These are phyloP conservation scores for Ceratitis capitata DNA, from an alignment of 1,140 invertebrate genomes.

Conservation along the genomic window DNA sequence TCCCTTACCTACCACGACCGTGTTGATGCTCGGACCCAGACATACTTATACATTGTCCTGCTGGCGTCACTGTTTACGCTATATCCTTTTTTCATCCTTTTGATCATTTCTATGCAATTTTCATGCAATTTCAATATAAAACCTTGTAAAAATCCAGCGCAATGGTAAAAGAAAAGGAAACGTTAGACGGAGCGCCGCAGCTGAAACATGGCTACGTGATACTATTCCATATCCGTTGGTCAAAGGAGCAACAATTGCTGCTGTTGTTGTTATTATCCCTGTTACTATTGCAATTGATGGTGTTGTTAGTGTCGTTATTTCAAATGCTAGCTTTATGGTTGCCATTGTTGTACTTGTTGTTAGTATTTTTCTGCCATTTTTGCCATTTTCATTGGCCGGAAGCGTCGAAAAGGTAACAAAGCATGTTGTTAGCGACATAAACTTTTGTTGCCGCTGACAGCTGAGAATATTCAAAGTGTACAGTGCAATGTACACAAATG, in stretches of 20 bases:
- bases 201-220: conserved; percentile 15
- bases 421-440: conserved; percentile 24
- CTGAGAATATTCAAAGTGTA: conserved; percentile 19
- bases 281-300: not conserved
- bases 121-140: conserved; percentile 31
- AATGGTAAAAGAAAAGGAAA: not conserved
- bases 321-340: not conserved
- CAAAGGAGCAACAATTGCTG: not conserved
- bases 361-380: not conserved
- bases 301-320: not conserved
- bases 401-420: conserved; percentile 38
- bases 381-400: not conserved
- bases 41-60: not conserved
- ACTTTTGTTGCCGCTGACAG: conserved; percentile 11
- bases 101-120: conserved; percentile 21
- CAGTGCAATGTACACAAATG: not conserved
- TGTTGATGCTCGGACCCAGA: not conserved
- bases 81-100: not conserved
- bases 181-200: not conserved
- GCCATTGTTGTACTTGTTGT: no score
- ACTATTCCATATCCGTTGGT: not conserved
- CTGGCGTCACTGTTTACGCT: not conserved
- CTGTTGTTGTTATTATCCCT: not conserved
- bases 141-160: not conserved
- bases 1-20: not conserved